A percentile compares a stretch with the other conserved stretches of the same genome.
Conservation (phyloP, 1,140 invertebrate genomes). For the Sycobia sp. region DNA sequence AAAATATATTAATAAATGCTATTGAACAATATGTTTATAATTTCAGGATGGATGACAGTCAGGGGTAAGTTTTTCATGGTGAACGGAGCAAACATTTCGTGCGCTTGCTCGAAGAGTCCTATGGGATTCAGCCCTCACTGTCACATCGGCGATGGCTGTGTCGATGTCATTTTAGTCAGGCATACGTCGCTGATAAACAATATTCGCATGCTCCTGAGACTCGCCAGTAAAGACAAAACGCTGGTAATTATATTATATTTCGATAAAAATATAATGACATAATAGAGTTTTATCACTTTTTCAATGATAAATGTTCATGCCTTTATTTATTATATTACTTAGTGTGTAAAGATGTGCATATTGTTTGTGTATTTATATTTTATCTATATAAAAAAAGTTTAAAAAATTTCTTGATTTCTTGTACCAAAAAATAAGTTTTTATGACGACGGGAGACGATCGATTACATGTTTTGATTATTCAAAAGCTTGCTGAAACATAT, state of each 20-base stretch:
- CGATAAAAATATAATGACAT: too few relatives aligned
- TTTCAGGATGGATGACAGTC: slow-evolving; percentile 66
- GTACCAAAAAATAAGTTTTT: too few relatives aligned
- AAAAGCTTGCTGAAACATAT: too few relatives aligned
- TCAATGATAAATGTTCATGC: too few relatives aligned
- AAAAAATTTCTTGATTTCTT: too few relatives aligned
- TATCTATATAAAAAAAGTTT: too few relatives aligned
- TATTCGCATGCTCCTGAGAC: slow-evolving; percentile 70
- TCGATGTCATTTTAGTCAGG: slow-evolving; percentile 78
- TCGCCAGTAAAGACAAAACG: slow-evolving; percentile 66
- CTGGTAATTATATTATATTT: slow-evolving; percentile 64
- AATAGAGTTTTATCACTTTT: too few relatives aligned
- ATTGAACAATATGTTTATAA: neutral
- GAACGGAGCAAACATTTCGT: slow-evolving; percentile 79
- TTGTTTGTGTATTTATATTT: too few relatives aligned
- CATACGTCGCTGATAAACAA: slow-evolving; percentile 78
- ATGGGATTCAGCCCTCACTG: slow-evolving; percentile 79
- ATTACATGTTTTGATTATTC: too few relatives aligned
- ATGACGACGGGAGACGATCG: too few relatives aligned
- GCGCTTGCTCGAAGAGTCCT: slow-evolving; percentile 75
- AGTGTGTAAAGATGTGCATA: too few relatives aligned
- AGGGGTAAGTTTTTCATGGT: slow-evolving; percentile 80
- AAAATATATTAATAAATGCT: neutral
- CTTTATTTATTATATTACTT: too few relatives aligned
- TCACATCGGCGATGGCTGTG: slow-evolving; percentile 82